phyloP scores from a whole-genome alignment of 2,113 vertebrate genomes.

The Plecotus auritus region DNA sequence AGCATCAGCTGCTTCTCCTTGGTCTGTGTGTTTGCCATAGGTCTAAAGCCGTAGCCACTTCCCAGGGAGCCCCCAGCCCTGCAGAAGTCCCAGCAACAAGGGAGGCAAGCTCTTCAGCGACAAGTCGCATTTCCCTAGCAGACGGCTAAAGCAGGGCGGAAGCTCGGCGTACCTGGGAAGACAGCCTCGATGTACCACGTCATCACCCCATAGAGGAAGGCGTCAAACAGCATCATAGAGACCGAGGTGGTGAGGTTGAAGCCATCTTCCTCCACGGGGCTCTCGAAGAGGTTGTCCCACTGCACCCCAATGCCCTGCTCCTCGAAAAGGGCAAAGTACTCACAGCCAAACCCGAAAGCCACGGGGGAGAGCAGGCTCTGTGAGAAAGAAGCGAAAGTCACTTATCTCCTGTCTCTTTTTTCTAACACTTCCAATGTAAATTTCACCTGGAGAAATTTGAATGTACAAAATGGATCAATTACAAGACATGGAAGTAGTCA shows the following conservation, averaged over 20 bases:
- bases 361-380: conserved; percentile 97
- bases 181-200: conserved; percentile 98
- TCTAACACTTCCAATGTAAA: conserved; percentile 18
- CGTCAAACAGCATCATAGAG: conserved; percentile 91
- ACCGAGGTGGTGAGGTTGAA: conserved; percentile 92
- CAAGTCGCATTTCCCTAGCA: background rate
- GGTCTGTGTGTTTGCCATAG: background rate
- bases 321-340: conserved; percentile 95
- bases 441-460: conserved; percentile 38
- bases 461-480: conserved; percentile 54
- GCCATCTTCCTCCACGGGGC: conserved; percentile 89
- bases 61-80: background rate
- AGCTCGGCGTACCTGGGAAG: conserved; percentile 89
- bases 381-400: conserved; percentile 32
- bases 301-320: conserved; percentile 97
- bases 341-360: conserved; percentile 96
- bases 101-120: background rate
- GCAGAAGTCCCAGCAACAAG: background rate
- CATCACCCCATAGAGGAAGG: conserved; percentile 93
- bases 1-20: background rate
- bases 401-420: background rate
- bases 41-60: background rate
- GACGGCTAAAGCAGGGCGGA: background rate
- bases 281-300: conserved; percentile 93
- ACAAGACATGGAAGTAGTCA: background rate